phyloP scores from a whole-genome alignment of 2,888 invertebrate species.

The Hoplodrina ambigua region DNA sequence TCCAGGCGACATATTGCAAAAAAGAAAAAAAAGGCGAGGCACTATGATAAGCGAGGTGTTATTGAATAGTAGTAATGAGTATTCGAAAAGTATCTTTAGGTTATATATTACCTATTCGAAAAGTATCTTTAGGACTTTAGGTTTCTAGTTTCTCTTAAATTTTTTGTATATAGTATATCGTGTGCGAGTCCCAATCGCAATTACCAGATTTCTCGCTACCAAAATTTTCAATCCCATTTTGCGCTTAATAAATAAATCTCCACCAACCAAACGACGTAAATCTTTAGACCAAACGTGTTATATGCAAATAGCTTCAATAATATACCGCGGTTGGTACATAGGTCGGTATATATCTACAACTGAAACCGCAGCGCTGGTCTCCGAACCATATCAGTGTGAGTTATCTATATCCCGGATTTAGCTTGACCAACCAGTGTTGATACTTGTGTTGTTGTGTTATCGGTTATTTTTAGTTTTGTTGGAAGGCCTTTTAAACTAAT shows the following conservation, averaged over 20 bases:
- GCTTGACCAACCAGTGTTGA: slow-evolving; percentile 3
- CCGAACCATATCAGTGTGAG: slow-evolving; percentile 20
- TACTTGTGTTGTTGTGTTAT: slow-evolving; percentile 5
- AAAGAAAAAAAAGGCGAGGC: no score
- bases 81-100: no score
- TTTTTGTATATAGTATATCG: no score
- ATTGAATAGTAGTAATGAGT: no score
- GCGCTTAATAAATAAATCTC: slow-evolving; percentile 5
- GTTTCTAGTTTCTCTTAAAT: no score
- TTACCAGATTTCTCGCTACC: no score
- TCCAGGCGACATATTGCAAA: no score
- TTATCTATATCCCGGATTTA: slow-evolving; percentile 51
- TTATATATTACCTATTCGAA: no score
- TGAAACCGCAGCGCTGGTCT: neutral
- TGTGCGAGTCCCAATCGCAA: no score
- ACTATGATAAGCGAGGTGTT: no score
- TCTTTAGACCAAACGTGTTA: slow-evolving; percentile 15
- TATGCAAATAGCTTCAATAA: slow-evolving; percentile 13
- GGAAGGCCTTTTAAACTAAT: no score
- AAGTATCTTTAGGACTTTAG: no score
- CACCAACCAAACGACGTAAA: slow-evolving; percentile 7
- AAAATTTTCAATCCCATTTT: neutral
- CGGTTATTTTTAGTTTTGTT: neutral
- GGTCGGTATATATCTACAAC: neutral
- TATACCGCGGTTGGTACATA: neutral